Evolutionary conservation across 1,140 invertebrate species (phyloP).

Genomic region (Sarcophaga bullata): DNA sequence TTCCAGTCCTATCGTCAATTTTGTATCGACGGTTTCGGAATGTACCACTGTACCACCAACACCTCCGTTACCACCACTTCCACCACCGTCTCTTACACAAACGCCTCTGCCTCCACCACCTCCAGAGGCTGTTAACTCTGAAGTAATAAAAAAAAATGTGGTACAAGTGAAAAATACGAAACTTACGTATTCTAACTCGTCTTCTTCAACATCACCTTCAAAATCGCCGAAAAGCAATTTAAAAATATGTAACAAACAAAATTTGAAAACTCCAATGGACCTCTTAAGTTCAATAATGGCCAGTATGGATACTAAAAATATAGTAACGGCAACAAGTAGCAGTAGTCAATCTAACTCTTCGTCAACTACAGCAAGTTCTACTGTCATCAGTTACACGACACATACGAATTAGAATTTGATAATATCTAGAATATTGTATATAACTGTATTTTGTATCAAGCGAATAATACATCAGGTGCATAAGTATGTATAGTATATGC

Average conservation of each 20-base stretch:
- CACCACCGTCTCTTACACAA: conserved; percentile 29
- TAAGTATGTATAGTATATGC: background rate
- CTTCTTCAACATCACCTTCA: conserved; percentile 36
- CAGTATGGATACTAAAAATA: conserved; percentile 61
- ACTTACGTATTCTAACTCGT: conserved; percentile 9
- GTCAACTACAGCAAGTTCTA: conserved; percentile 8
- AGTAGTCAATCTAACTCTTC: conserved; percentile 43
- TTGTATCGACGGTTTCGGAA: conserved; percentile 43
- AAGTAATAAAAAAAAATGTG: background rate
- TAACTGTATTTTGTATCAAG: background rate
- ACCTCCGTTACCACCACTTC: conserved; percentile 41
- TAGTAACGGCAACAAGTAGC: conserved; percentile 42
- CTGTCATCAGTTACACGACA: background rate
- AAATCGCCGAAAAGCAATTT: conserved; percentile 45
- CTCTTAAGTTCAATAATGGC: conserved; percentile 64
- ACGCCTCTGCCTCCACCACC: conserved; percentile 40
- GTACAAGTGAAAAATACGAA: conserved; percentile 29
- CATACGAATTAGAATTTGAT: background rate
- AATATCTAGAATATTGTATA: background rate
- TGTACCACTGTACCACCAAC: conserved; percentile 52
- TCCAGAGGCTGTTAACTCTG: conserved; percentile 40
- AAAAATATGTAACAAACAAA: conserved; percentile 39
- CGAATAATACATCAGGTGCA: background rate
- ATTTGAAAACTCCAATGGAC: conserved; percentile 50
- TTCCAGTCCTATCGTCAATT: background rate